Evolutionary conservation across 1,140 invertebrate species (phyloP).

Genomic region (Atta texana): DNA sequence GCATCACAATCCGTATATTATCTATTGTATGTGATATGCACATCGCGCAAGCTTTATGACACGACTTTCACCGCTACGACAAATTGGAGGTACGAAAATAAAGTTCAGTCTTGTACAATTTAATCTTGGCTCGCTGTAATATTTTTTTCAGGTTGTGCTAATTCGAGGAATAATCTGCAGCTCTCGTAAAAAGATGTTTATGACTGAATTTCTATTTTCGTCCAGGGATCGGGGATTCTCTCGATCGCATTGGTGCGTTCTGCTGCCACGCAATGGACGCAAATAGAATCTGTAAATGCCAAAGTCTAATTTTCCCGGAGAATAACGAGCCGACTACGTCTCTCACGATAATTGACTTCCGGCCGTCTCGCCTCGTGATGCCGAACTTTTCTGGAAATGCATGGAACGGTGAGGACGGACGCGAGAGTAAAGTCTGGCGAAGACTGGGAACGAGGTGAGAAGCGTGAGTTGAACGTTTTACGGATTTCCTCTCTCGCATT

Average conservation of each 20-base stretch:
- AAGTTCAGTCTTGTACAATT: neutral
- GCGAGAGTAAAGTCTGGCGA: slow-evolving; percentile 16
- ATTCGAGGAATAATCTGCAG: neutral
- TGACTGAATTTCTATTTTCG: neutral
- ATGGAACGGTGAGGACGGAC: slow-evolving; percentile 30
- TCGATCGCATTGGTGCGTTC: neutral
- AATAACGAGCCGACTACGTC: slow-evolving; percentile 38
- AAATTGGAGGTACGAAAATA: slow-evolving; percentile 15
- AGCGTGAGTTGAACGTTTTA: slow-evolving; percentile 48
- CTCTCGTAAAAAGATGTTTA: neutral
- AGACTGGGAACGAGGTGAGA: slow-evolving; percentile 44
- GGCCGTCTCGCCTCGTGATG: slow-evolving; percentile 36
- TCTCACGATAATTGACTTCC: slow-evolving; percentile 70
- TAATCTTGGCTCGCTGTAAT: neutral
- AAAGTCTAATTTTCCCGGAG: slow-evolving; percentile 17
- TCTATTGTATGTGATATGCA: slow-evolving; percentile 15
- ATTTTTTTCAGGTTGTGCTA: neutral
- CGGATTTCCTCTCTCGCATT: slow-evolving; percentile 17
- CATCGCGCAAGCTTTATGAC: slow-evolving; percentile 27
- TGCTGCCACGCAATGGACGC: neutral
- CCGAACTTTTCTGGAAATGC: slow-evolving; percentile 65
- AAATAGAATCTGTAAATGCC: slow-evolving; percentile 27
- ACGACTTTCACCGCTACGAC: neutral
- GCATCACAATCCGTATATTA: neutral
- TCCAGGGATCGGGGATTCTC: neutral